Evolutionary conservation across 37 sponge, comb jelly and placozoan genomes (phyloP).

Genomic region (Cladorhizidae sp.): DNA sequence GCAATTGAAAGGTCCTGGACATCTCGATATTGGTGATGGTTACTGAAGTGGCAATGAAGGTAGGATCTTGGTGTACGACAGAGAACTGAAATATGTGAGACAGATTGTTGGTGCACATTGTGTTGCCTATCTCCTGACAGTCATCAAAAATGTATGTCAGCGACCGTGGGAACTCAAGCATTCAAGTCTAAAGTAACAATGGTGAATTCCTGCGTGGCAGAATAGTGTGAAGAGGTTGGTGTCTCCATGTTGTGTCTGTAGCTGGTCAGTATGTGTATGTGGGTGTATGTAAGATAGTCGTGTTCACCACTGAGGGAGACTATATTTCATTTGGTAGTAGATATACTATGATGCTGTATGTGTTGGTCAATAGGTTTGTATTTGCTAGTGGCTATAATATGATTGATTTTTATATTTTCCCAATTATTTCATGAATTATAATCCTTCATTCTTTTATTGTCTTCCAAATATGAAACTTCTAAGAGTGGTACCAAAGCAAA

Average conservation of each 20-base stretch:
- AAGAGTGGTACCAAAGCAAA: too few species aligned
- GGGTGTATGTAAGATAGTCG: not conserved
- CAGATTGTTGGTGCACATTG: not conserved
- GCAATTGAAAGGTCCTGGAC: not conserved
- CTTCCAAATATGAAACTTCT: too few species aligned
- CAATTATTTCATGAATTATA: too few species aligned
- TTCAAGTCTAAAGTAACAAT: not conserved
- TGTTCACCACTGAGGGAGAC: slow-evolving; percentile 12
- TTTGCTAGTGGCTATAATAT: too few species aligned
- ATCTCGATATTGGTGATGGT: not conserved
- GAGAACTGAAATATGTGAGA: not conserved
- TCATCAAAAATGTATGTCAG: slow-evolving; percentile 16
- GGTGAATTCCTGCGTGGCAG: slow-evolving; percentile 4
- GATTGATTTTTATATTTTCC: too few species aligned
- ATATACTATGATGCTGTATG: too few species aligned
- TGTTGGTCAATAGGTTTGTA: too few species aligned
- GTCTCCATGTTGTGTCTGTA: not conserved
- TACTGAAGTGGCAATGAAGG: not conserved
- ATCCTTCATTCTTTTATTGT: too few species aligned
- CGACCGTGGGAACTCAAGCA: not conserved
- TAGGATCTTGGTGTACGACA: not conserved
- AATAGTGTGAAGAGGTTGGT: not conserved
- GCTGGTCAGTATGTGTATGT: slow-evolving; percentile 26
- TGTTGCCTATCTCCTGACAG: slow-evolving; percentile 6
- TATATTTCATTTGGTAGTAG: slow-evolving; percentile 13